A percentile compares a stretch with the other conserved stretches of the same genome.
phyloP scores from a whole-genome alignment of 1,140 invertebrate genomes.

The Wasmannia auropunctata region DNA sequence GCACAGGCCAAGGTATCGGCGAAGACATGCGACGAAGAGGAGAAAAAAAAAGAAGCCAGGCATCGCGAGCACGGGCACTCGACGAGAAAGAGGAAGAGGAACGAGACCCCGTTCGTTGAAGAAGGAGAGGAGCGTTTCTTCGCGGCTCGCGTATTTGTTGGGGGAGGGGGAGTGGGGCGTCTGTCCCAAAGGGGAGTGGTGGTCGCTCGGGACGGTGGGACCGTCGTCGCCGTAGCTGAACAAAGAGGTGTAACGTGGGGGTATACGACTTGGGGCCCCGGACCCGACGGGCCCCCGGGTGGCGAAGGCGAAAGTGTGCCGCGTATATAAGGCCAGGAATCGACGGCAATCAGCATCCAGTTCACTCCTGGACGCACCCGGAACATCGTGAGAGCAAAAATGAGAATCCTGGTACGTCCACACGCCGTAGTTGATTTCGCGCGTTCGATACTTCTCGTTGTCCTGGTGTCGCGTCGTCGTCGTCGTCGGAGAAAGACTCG shows the following conservation, averaged over 20 bases:
- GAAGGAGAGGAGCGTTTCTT: slow-evolving; percentile 57
- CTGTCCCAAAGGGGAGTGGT: slow-evolving; percentile 83
- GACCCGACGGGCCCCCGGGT: slow-evolving; percentile 73
- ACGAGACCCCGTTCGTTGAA: slow-evolving; percentile 47
- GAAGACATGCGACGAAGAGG: slow-evolving; percentile 39
- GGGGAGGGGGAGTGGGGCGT: slow-evolving; percentile 77
- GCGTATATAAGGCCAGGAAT: slow-evolving; percentile 87
- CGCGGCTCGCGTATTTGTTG: not conserved
- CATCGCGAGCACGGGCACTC: not conserved
- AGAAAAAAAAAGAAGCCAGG: slow-evolving; percentile 67
- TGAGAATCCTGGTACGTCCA: slow-evolving; percentile 84
- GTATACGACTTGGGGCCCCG: slow-evolving; percentile 69
- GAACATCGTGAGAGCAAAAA: slow-evolving; percentile 84
- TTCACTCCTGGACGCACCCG: slow-evolving; percentile 89
- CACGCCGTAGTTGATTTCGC: not conserved
- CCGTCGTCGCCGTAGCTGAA: slow-evolving; percentile 74
- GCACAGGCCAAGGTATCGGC: slow-evolving; percentile 42
- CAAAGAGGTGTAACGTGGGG: slow-evolving; percentile 82
- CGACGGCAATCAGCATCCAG: slow-evolving; percentile 89
- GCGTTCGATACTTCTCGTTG: not conserved
- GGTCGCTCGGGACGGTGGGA: slow-evolving; percentile 68
- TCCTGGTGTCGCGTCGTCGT: not conserved
- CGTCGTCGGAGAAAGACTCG: not conserved
- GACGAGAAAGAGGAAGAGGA: slow-evolving; percentile 61
- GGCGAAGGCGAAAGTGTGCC: slow-evolving; percentile 85